phyloP scores from a whole-genome alignment of 2,113 vertebrate genomes.

The Penelope pileata region DNA sequence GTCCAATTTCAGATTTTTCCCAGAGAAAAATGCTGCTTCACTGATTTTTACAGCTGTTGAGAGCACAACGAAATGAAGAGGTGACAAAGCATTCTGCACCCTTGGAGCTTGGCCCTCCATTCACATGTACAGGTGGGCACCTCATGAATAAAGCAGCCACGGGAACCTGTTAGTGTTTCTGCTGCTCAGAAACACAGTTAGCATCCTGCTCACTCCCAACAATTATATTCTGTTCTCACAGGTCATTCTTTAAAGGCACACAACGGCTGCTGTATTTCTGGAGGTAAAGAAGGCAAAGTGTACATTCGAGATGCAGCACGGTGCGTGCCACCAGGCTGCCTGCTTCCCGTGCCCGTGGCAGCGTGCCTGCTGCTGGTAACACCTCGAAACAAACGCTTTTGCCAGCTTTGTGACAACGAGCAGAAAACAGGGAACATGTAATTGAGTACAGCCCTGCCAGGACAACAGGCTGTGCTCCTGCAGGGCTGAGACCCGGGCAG shows the following conservation, averaged over 20 bases:
- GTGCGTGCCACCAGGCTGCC: fast-evolving
- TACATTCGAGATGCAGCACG: neutral
- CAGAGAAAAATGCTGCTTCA: slow-evolving; percentile 17
- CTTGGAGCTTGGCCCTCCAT: slow-evolving; percentile 49
- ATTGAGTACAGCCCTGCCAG: neutral
- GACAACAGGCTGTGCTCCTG: neutral
- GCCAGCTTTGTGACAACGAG: neutral
- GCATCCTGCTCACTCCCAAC: slow-evolving; percentile 15
- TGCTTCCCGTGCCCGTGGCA: fast-evolving
- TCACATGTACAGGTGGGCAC: slow-evolving; percentile 48
- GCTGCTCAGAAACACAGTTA: slow-evolving; percentile 64
- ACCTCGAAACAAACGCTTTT: neutral
- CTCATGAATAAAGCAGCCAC: slow-evolving; percentile 69
- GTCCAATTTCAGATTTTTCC: neutral
- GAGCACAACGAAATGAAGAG: slow-evolving; percentile 16
- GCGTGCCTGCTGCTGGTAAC: too few species aligned
- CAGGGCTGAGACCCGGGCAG: neutral
- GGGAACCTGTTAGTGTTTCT: slow-evolving; percentile 54
- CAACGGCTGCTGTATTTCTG: neutral
- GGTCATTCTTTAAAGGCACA: slow-evolving; percentile 45
- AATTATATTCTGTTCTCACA: slow-evolving; percentile 54
- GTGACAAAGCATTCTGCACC: slow-evolving; percentile 18
- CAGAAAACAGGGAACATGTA: neutral
- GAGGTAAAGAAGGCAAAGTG: neutral
- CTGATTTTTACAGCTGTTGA: slow-evolving; percentile 59